Conservation (phyloP, 2,797 vertebrate species). For the Amniataba percoides region DNA sequence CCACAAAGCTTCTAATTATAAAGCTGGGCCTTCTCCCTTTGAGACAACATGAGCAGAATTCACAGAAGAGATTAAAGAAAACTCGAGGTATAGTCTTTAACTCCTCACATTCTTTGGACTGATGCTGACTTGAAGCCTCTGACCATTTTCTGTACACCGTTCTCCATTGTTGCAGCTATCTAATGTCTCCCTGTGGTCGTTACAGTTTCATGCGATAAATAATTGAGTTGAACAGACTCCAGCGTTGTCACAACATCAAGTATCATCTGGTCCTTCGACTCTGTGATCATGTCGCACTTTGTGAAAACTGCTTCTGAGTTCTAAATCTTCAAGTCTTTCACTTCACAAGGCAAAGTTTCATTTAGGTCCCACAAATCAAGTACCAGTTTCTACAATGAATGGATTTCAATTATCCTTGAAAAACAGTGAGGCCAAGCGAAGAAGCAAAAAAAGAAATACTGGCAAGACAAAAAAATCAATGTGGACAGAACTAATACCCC, state of each 20-base stretch:
- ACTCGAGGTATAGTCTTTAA: not conserved
- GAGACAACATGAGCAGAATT: not conserved
- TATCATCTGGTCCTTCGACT: not conserved
- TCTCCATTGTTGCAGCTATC: not conserved
- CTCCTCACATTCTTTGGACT: not conserved
- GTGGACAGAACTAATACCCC: conserved; percentile 20
- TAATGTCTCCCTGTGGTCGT: not conserved
- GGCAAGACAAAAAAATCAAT: conserved; percentile 25
- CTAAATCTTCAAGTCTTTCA: conserved; percentile 13
- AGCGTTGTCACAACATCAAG: conserved; percentile 11
- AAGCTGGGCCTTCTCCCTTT: not conserved
- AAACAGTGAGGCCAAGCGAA: conserved; percentile 12
- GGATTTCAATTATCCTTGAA: conserved; percentile 39
- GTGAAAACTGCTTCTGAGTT: conserved; percentile 7
- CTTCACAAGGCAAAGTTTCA: not conserved
- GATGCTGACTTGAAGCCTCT: not conserved
- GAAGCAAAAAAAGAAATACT: conserved; percentile 16
- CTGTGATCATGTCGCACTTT: not conserved
- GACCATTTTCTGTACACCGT: not conserved
- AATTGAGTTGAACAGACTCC: conserved; percentile 6
- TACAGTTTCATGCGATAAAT: conserved; percentile 15
- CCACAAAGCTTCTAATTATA: not conserved
- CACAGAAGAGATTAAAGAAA: not conserved
- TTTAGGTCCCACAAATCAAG: not conserved
- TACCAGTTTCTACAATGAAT: conserved; percentile 1